phyloP scores from a whole-genome alignment of 2,888 invertebrate genomes.

The Lasioglossum pauxillum region DNA sequence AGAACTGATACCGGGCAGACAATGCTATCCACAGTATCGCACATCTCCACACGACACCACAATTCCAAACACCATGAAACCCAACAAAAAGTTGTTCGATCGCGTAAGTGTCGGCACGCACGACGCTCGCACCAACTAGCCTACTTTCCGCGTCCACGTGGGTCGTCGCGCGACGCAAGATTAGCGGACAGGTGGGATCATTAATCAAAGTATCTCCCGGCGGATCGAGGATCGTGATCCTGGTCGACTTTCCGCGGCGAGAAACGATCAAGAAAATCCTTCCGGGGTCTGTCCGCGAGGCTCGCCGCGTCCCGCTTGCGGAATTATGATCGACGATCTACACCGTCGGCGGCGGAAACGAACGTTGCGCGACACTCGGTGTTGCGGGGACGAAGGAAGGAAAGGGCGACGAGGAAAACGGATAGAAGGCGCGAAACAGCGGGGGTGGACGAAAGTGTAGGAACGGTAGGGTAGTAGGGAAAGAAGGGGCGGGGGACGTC shows the following conservation, averaged over 20 bases:
- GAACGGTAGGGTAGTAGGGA: constrained; percentile 46
- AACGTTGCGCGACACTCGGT: constrained; percentile 1
- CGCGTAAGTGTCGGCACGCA: neutral
- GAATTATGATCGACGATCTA: constrained; percentile 37
- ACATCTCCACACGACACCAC: neutral
- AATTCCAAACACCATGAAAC: neutral
- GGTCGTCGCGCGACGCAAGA: neutral
- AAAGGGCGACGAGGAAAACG: constrained; percentile 11
- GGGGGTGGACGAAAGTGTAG: constrained; percentile 25
- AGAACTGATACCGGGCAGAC: too few species aligned
- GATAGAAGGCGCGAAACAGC: constrained; percentile 40
- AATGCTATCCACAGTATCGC: neutral
- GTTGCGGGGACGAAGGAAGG: constrained; percentile 14
- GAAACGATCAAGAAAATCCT: constrained; percentile 30
- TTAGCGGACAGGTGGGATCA: neutral
- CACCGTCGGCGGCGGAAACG: constrained; percentile 13
- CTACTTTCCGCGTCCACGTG: neutral
- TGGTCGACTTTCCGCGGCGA: neutral
- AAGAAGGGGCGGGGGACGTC: constrained; percentile 29
- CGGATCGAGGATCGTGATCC: constrained; percentile 1
- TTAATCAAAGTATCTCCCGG: constrained; percentile 30
- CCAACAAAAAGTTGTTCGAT: neutral
- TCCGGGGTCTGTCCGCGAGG: neutral
- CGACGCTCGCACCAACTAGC: neutral
- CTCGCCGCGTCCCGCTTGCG: neutral